Evolutionary conservation across 2,797 vertebrate genomes (phyloP), one percentile per base, ranked within the genome.

Genomic region (Leontopithecus rosalia): DNA sequence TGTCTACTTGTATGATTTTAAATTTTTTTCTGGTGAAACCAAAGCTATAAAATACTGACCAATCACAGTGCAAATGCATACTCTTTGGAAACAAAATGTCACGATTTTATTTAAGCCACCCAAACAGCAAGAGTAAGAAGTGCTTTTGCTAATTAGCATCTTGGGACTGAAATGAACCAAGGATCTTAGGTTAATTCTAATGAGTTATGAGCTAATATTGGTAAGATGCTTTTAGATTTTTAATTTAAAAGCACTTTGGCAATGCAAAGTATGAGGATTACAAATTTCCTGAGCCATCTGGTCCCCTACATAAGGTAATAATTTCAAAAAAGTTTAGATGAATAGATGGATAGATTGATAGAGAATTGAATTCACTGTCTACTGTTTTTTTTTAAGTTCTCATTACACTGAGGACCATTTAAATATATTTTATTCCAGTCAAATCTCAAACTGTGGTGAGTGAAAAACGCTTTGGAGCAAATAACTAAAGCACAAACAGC

Each of bases 121-220:
- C 41, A 80, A 96, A 94, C 48, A 76, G 87, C 52, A 77, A 93
- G 30, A 88, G 8, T 94, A 85, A 97, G 73, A 88, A 95, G 90
- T 58, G 77, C 64, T 97, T 96, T 95, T 94, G 84, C 64, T 95
- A 94, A 90, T 97, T 88, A 93, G 76, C 26, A 76, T 89, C 55
- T 91, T 73, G 84, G 83, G 48, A 36, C 36, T 85, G 87, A 94
- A 93, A 1, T 92, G 80, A 96, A 97, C 76, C 70, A 90, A 94
- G 28, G 48, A 94, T 93, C 88, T 97, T 79, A 94, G 92, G 92
- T 94, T 97, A 95, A 95, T 95, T 91, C 95, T 93, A 97, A 88
- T 72, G 93, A 96, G 39, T 82, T 90, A 70, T 86, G 58, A 93
- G 75, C 83, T 97, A 96, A 93, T 96, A 92, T 92, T 95, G 79